A percentile compares a stretch with the other conserved stretches of the same genome.
Evolutionary conservation across 1,140 invertebrate species (phyloP).

Genomic region (Panagrolaimus sp.): DNA sequence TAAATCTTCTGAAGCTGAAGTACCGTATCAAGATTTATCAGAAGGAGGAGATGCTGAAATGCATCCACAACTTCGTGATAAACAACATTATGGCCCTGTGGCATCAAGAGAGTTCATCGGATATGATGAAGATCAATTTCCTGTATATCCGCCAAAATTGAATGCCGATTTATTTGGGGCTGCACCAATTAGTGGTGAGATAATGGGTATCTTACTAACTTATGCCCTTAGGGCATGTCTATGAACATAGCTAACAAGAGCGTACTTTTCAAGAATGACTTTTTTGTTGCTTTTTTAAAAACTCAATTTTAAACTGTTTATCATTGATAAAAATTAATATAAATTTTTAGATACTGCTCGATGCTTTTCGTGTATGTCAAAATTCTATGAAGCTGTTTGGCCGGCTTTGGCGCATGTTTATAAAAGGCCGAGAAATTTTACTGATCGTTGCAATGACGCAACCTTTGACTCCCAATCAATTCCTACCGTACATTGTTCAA

Average conservation of each 20-base stretch:
- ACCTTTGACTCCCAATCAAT: constrained; percentile 22
- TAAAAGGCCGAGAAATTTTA: constrained; percentile 40
- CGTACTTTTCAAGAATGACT: no score
- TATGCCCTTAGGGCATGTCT: no score
- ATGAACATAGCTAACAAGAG: no score
- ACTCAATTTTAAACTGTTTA: constrained; percentile 24
- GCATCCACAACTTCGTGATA: constrained; percentile 12
- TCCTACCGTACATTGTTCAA: constrained; percentile 28
- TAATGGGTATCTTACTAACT: neutral
- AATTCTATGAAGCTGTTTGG: constrained; percentile 46
- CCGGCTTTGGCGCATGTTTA: constrained; percentile 37
- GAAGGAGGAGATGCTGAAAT: neutral
- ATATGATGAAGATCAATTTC: constrained; percentile 5
- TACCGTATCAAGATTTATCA: neutral
- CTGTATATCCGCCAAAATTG: neutral
- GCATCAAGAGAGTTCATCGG: neutral
- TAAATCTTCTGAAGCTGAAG: neutral
- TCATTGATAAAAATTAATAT: no score
- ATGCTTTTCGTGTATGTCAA: constrained; percentile 43
- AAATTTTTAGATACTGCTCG: constrained; percentile 31
- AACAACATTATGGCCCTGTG: neutral
- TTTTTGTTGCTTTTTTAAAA: neutral
- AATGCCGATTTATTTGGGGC: neutral
- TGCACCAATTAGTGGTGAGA: constrained; percentile 11
- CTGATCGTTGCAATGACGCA: constrained; percentile 40